Evolutionary conservation across 2,888 invertebrate genomes (phyloP), one percentile per base, ranked within the genome.

Genomic region (Drosophila antonietae): DNA sequence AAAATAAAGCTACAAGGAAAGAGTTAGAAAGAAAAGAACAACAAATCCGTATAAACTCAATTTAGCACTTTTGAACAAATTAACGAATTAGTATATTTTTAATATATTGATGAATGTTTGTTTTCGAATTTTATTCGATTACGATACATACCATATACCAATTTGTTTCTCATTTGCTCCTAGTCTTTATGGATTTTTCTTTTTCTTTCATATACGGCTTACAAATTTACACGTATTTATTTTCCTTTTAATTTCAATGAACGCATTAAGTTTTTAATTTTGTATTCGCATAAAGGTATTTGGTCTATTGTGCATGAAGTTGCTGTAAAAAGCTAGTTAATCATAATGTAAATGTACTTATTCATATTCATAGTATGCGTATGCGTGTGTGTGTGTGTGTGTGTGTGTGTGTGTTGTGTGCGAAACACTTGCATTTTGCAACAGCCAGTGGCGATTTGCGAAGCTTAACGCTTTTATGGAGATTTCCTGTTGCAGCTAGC

Each of bases 401-500:
- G 35, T 44, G 28, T 33, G 35, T 47, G 46, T 49, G 12, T 5
- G 4, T 41, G 51, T 35, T 33, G 39, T 44, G 35, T 47, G 46
- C 53, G 57, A 33, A 46, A 39, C 64, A 64, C 60, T 56, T 67
- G 68, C 49, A 60, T 74, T 74, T 69, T 70, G 75, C 70, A 67
- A 63, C 63, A 39, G 78, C 76, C 78, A 51, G 63, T 69, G 73
- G 78, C 76, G 60, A 77, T 61, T 63, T 60, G 67, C 64, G 61
- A 55, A 60, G 68, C 68, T 37, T 37, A 53, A 63, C 51, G 68
- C 68, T 57, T 69, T 68, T 69, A 55, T 74, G 53, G 60, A 78
- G 78, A 78, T 78, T 79, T 79, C 80, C 78, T 75, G 78, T 68
- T 72, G 73, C 59, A 60, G 58, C 35, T 39, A 15, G 51, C 46